A percentile compares a stretch with the other conserved stretches of the same genome.
Evolutionary conservation across 2,797 vertebrate species (phyloP).

Genomic region (Champsocephalus esox): DNA sequence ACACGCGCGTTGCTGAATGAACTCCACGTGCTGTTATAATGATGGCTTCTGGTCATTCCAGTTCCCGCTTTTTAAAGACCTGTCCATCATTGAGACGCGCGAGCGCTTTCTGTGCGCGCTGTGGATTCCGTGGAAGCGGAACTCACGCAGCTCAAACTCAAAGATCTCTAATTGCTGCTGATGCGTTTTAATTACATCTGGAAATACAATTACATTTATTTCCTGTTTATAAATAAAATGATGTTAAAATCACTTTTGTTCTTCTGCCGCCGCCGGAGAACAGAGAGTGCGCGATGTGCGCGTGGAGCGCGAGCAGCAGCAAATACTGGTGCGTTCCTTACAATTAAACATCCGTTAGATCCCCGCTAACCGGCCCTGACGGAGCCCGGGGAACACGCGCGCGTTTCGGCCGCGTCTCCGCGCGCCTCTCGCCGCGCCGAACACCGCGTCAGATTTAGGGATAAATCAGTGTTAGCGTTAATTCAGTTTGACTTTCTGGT

Average conservation of each 20-base stretch:
- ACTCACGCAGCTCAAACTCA: neutral
- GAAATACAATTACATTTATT: constrained; percentile 3
- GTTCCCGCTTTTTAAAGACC: neutral
- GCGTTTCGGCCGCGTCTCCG: constrained; percentile 5
- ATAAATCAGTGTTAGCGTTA: accelerated
- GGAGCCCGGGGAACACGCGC: neutral
- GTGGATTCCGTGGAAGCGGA: neutral
- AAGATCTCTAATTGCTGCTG: neutral
- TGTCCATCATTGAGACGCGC: no score
- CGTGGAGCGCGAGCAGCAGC: neutral
- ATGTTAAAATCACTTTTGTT: neutral
- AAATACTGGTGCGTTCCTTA: accelerated
- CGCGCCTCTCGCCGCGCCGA: constrained; percentile 4
- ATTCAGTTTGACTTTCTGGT: neutral
- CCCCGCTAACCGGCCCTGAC: neutral
- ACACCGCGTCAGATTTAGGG: neutral
- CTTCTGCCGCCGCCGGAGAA: neutral
- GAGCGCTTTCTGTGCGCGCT: no score
- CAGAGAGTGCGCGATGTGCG: neutral
- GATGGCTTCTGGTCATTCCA: no score
- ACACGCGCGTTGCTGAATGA: no score
- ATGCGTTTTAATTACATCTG: neutral
- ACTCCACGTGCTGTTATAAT: no score
- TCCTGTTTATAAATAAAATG: constrained; percentile 32
- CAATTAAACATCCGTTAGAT: neutral